These are phyloP conservation scores for Grammomys dolichurus DNA, from an alignment of 2,113 vertebrate species.

Conservation along the genomic window DNA sequence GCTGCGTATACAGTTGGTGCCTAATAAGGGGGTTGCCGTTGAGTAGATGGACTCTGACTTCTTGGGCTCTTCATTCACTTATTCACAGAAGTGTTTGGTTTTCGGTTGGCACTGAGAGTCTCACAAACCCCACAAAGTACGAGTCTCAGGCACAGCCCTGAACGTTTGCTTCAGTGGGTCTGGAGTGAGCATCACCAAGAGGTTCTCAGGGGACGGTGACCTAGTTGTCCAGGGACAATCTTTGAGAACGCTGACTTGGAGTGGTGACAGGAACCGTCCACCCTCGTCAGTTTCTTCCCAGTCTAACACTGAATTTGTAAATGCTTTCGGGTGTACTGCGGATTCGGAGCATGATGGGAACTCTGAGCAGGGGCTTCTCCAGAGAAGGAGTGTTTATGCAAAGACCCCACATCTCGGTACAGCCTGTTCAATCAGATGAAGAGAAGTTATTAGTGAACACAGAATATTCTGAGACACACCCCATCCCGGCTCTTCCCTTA, in stretches of 20 bases:
- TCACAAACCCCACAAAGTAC: background rate
- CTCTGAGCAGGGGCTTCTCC: background rate
- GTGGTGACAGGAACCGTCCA: background rate
- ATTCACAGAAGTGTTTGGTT: background rate
- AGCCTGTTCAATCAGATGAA: background rate
- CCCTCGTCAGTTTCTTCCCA: background rate
- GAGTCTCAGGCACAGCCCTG: background rate
- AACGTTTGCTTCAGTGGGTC: background rate
- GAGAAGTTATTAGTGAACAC: no score
- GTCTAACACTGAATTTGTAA: background rate
- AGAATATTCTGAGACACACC: background rate
- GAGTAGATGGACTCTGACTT: no score
- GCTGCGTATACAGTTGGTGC: background rate
- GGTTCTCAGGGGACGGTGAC: background rate
- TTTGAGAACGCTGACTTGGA: background rate
- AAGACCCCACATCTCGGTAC: background rate
- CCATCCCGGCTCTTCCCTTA: no score
- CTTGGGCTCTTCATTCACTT: background rate
- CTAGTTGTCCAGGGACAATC: background rate
- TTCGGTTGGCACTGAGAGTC: background rate
- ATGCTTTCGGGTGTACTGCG: background rate
- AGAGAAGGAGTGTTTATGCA: background rate
- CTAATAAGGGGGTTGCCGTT: background rate
- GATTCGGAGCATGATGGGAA: rapidly evolving
- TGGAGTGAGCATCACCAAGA: background rate